Conservation (phyloP, 2,797 vertebrate genomes). For the Eulemur mongoz region DNA sequence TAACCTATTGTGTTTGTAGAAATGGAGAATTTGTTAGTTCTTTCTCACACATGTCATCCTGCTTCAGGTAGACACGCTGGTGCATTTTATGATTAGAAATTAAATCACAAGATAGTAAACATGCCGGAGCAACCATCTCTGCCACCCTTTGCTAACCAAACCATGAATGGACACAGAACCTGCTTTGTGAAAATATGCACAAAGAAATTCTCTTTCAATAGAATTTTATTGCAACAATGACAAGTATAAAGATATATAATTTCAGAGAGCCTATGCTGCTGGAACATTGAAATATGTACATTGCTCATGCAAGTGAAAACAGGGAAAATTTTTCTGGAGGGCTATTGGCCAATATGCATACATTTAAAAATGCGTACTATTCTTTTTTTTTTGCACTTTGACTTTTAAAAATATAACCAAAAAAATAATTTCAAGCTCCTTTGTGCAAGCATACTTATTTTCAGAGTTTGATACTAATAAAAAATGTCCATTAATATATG, state of each 20-base stretch:
- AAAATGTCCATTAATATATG: neutral
- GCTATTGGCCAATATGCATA: neutral
- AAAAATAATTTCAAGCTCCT: neutral
- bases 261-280: neutral
- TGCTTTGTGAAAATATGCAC: neutral
- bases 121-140: neutral
- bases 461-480: neutral
- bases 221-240: neutral
- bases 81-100: neutral
- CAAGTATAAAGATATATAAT: neutral
- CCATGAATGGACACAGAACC: neutral
- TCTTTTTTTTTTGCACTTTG: neutral
- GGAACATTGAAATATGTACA: neutral
- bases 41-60: neutral
- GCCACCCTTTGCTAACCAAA: neutral
- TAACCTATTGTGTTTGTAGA: conserved; percentile 33
- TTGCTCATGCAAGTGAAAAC: neutral
- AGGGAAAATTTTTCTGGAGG: neutral
- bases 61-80: neutral
- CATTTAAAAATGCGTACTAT: neutral
- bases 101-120: neutral
- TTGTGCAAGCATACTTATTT: neutral
- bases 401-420: neutral
- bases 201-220: neutral
- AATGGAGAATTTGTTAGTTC: neutral